Base-by-base conservation (phyloP, 53 echinoderm and acorn worm species). In the Antedon mediterranea region DNA sequence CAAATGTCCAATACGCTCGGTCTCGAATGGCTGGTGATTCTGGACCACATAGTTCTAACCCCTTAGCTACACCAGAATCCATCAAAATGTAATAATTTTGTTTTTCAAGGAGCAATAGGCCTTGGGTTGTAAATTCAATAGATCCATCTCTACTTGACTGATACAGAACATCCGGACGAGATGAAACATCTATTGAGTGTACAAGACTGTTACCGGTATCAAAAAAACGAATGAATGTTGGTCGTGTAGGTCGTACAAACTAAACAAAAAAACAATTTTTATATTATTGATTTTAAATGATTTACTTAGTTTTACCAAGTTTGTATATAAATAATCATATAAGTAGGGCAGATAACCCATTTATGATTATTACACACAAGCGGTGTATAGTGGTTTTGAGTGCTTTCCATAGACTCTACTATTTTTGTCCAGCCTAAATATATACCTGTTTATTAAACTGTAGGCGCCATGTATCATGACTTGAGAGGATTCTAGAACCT, bases 61-160 rank as follows among this genome's bases (percentile, higher is more conserved):
- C 78, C 27, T 42, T 78, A 43, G 78, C 78, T 1, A 78, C 57
- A 14, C 78, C 78, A 29, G 43, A 78, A 3, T 78, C 78, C 28
- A 78, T 43, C 4, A 78, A 57, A 29, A 78, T 78, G 43, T 78
- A 78, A n/a, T 78, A 78, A 23, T 29, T 43, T 78, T 78, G 78
- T 43, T 43, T 78, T 31, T 78, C 78, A 43, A 43, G 78, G 30
- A 78, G 32, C 4, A 28, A 1, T 0, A 78, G 15, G 29, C 78
- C 78, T 6, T 37, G 13, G 7, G 44, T 43, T 14, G 43, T 31
- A 28, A 78, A 43, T 26, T 42, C 43, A 5, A 78, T 57, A 7
- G 78, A 78, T 30, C 78, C 8, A 31, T 78, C 78, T 32, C 30
- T 23, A 26, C 43, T 28, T 30, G 78, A 78, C 42, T 30, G 28